Conservation (phyloP, 2,888 invertebrate genomes). For the Sipunculus nudus region DNA sequence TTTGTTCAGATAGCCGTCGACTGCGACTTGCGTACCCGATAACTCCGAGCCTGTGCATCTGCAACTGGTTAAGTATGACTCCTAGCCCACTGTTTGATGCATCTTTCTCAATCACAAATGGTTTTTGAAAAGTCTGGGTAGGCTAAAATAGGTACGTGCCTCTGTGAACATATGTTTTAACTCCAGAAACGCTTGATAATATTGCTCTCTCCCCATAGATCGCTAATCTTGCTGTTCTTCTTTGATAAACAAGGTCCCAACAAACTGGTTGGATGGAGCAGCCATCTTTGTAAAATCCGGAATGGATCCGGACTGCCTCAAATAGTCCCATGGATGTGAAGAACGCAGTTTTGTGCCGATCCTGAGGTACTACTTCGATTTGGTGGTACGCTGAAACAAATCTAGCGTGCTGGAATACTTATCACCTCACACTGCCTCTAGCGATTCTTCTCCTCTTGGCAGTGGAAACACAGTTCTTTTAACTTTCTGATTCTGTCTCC, state of each 20-base stretch:
- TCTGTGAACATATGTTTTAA: not conserved
- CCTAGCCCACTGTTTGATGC: not conserved
- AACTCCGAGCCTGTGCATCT: not conserved
- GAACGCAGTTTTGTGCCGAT: too few species aligned
- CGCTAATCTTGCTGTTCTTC: not conserved
- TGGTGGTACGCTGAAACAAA: too few species aligned
- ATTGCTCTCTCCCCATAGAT: not conserved
- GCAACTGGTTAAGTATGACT: not conserved
- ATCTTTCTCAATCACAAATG: not conserved
- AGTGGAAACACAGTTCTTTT: too few species aligned
- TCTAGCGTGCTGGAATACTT: too few species aligned
- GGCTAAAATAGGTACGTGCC: not conserved
- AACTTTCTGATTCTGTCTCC: too few species aligned
- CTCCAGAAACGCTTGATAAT: too few species aligned
- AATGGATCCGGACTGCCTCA: not conserved
- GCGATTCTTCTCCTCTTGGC: too few species aligned
- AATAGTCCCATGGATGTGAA: not conserved
- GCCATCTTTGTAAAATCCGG: not conserved
- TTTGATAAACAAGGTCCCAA: not conserved
- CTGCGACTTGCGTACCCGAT: not conserved
- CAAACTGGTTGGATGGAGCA: not conserved
- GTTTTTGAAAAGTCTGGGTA: not conserved
- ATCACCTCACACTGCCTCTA: too few species aligned
- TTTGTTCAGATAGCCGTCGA: not conserved
- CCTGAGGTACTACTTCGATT: too few species aligned